Base-by-base conservation (phyloP, 2,113 vertebrate species). In the Micronisus gabar region DNA sequence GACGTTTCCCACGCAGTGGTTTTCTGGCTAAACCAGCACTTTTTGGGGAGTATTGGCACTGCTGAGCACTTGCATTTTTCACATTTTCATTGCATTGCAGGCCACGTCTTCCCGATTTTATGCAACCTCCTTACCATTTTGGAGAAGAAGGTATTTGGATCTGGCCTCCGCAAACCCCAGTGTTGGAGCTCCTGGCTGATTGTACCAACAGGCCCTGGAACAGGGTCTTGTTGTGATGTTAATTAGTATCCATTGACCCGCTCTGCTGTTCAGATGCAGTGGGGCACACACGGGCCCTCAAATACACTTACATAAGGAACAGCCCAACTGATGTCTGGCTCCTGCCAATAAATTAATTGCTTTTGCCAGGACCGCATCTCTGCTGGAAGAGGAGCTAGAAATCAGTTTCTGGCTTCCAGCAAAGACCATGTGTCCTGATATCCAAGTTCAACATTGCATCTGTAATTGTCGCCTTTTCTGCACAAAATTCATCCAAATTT, bases 301-400 rank as follows among this genome's bases (percentile, higher is more conserved):
- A 73, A 93, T 23, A 18, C 2, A 2, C 81, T 97, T 96, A 95
- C 6, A 3, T 92, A 96, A 97, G 78, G 43, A 91, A 75, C 72
- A 48, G 63, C 68, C 45, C 65, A 15, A 67, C 75, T 3, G 67
- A 66, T 81, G 56, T 22, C 88, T 65, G 73, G 14, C 86, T 78
- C 13, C 81, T 90, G 96, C 89, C 95, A 93, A 90, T 58, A 94
- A 78, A 89, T 23, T 41, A 71, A 93, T 94, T 93, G 86, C 50
- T 94, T 83, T 91, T 81, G 32, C 80, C 3, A 8, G 53, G 62
- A 23, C 41, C 1, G 0, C 23, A 43, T 62, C 56, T 89, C 73
- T 3, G 7, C 76, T 81, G 53, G 80, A 52, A 63, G 10, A 71
- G 23, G 38, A 85, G 55, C 26, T 67, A 34, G 40, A 78, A 85